These are phyloP conservation scores for Halictus ligatus DNA, from an alignment of 2,888 invertebrate species.

Conservation along the genomic window DNA sequence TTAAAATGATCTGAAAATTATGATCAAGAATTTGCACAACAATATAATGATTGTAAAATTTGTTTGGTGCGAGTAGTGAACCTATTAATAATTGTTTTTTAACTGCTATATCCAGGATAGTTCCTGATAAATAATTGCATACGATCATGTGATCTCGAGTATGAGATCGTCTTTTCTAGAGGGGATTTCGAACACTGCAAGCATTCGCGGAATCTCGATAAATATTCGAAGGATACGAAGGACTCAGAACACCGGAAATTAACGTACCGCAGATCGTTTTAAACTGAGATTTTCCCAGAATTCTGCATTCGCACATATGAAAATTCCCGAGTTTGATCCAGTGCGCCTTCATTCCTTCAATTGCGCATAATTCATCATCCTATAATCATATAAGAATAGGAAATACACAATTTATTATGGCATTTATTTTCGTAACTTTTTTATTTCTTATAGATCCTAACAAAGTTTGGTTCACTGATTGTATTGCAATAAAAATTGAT, in stretches of 20 bases:
- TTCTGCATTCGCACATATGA: neutral
- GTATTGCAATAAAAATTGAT: too few relatives aligned
- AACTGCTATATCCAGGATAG: neutral
- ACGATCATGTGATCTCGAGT: neutral
- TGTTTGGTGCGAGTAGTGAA: too few relatives aligned
- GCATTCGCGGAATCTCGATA: neutral
- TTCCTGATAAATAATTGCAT: neutral
- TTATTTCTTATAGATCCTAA: too few relatives aligned
- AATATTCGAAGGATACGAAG: neutral
- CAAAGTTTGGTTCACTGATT: too few relatives aligned
- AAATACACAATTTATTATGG: too few relatives aligned
- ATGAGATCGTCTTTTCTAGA: neutral
- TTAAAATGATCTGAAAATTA: neutral
- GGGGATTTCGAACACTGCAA: neutral
- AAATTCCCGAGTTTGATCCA: neutral
- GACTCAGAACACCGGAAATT: conserved; percentile 22
- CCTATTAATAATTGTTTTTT: neutral
- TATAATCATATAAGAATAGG: too few relatives aligned
- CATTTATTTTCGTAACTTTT: too few relatives aligned
- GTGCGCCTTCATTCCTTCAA: neutral
- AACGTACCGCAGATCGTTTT: neutral
- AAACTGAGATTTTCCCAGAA: neutral
- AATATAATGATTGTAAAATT: neutral
- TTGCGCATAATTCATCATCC: neutral
- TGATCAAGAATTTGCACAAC: neutral